Percentiles rank a stretch among this genome's conserved stretches.
phyloP scores from a whole-genome alignment of 2,888 invertebrate species.

The Coleophora flavipennella region DNA sequence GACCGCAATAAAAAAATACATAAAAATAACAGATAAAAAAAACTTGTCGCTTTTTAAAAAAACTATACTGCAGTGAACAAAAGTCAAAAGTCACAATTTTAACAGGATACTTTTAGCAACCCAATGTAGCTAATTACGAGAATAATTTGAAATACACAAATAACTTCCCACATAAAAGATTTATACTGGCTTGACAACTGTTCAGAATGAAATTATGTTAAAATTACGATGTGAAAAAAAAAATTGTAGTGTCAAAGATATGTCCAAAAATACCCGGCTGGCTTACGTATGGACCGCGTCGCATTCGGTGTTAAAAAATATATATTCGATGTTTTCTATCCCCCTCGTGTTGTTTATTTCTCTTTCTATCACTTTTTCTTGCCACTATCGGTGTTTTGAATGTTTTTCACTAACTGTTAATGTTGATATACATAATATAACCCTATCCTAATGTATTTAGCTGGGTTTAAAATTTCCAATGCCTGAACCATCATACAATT shows the following conservation, averaged over 20 bases:
- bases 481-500: constrained; percentile 17
- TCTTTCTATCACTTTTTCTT: constrained; percentile 62
- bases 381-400: constrained; percentile 68
- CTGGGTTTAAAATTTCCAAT: constrained; percentile 15
- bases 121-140: too few relatives aligned
- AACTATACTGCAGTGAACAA: too few relatives aligned
- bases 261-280: constrained; percentile 64
- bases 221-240: constrained; percentile 2
- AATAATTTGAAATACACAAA: too few relatives aligned
- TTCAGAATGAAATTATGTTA: too few relatives aligned
- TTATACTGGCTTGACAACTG: too few relatives aligned
- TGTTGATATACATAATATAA: constrained; percentile 66
- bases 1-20: too few relatives aligned
- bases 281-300: constrained; percentile 53
- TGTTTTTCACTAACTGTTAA: constrained; percentile 73
- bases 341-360: constrained; percentile 60
- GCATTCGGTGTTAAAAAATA: constrained; percentile 61
- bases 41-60: too few relatives aligned
- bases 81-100: too few relatives aligned
- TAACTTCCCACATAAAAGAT: too few relatives aligned
- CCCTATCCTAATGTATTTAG: constrained; percentile 32
- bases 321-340: constrained; percentile 57
- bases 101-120: too few relatives aligned
- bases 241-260: constrained; percentile 21
- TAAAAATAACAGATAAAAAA: too few relatives aligned